phyloP scores from a whole-genome alignment of 2,888 invertebrate genomes.

The Xestobium rufovillosum region DNA sequence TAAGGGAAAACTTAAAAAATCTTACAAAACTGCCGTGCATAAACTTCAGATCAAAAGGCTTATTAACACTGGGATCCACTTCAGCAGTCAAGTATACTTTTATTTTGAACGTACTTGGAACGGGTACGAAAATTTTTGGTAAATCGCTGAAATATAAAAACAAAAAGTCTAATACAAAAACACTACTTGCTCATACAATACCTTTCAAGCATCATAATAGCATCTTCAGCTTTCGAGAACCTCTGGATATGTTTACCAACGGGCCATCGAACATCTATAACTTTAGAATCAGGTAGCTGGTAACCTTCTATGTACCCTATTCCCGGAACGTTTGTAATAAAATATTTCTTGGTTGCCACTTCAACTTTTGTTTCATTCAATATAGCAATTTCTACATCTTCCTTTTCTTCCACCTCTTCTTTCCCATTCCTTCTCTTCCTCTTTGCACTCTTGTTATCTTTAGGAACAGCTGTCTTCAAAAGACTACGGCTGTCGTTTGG shows the following conservation, averaged over 20 bases:
- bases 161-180: slow-evolving; percentile 1
- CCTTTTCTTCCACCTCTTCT: not conserved
- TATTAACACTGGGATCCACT: slow-evolving; percentile 24
- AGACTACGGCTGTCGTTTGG: too few species aligned
- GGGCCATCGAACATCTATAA: slow-evolving; percentile 33
- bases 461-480: slow-evolving; percentile 1
- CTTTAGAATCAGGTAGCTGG: slow-evolving; percentile 19
- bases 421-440: too few species aligned
- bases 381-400: not conserved
- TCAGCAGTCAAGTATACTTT: slow-evolving; percentile 26
- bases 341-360: slow-evolving; percentile 25
- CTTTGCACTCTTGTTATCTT: not conserved
- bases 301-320: slow-evolving; percentile 33
- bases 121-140: slow-evolving; percentile 28
- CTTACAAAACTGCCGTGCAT: slow-evolving; percentile 37
- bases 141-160: slow-evolving; percentile 26
- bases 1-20: too few species aligned
- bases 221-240: slow-evolving; percentile 20
- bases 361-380: not conserved
- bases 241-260: slow-evolving; percentile 28
- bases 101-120: slow-evolving; percentile 33
- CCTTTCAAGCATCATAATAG: slow-evolving; percentile 17
- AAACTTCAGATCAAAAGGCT: slow-evolving; percentile 29
- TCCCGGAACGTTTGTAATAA: slow-evolving; percentile 33
- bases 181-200: too few species aligned